A percentile compares a stretch with the other conserved stretches of the same genome.
Conservation (phyloP, 1,140 invertebrate genomes). For the Phocides pigmalion region DNA sequence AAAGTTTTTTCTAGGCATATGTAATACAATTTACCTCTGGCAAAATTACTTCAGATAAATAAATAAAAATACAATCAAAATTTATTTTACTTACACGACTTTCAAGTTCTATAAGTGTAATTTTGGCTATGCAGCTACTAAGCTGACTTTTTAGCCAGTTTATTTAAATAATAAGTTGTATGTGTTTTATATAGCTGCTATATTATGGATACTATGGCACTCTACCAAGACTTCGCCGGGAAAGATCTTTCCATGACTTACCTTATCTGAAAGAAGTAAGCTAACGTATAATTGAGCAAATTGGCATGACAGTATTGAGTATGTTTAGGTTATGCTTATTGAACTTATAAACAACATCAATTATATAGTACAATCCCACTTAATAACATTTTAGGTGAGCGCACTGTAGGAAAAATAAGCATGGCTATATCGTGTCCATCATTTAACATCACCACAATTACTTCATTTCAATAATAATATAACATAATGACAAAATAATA, state of each 20-base stretch:
- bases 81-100: too few relatives aligned
- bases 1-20: too few relatives aligned
- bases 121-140: too few relatives aligned
- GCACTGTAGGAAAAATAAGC: conserved; percentile 11
- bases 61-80: too few relatives aligned
- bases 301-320: conserved; percentile 52
- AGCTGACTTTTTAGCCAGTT: too few relatives aligned
- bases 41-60: too few relatives aligned
- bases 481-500: conserved; percentile 12
- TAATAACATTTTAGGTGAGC: neutral
- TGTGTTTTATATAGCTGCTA: conserved; percentile 84
- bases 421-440: conserved; percentile 9
- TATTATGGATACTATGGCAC: conserved; percentile 87
- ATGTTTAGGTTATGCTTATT: neutral
- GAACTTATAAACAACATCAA: neutral
- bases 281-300: conserved; percentile 44
- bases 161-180: conserved; percentile 28
- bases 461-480: neutral
- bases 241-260: conserved; percentile 89
- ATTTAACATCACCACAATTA: conserved; percentile 23
- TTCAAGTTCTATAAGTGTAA: too few relatives aligned
- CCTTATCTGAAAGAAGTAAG: conserved; percentile 87
- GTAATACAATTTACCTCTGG: too few relatives aligned
- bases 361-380: neutral
- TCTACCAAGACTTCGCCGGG: conserved; percentile 88